Evolutionary conservation across 2,797 vertebrate genomes (phyloP).

Genomic region (Sparidentex hasta): DNA sequence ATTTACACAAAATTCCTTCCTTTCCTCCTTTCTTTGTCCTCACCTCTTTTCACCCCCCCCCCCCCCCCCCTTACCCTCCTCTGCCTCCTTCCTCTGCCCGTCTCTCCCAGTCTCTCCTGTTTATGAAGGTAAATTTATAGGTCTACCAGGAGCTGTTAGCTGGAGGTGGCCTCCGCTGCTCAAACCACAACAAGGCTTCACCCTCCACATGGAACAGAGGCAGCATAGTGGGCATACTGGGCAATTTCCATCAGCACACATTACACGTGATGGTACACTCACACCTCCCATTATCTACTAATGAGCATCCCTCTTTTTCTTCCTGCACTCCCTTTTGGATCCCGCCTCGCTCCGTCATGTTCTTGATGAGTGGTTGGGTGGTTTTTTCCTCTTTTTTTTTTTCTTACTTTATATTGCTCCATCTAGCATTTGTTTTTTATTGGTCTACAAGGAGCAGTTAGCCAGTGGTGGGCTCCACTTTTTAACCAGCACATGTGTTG

Average conservation of each 20-base stretch:
- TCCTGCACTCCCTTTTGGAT: constrained; percentile 37
- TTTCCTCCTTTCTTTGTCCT: constrained; percentile 39
- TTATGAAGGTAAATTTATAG: constrained; percentile 88
- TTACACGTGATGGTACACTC: constrained; percentile 64
- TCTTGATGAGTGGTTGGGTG: constrained; percentile 52
- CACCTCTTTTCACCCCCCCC: constrained; percentile 31
- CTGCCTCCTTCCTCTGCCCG: constrained; percentile 65
- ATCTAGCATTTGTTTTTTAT: constrained; percentile 83
- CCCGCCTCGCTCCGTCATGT: constrained; percentile 47
- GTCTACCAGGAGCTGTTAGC: constrained; percentile 85
- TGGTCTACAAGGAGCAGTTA: constrained; percentile 81
- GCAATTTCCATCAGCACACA: constrained; percentile 66
- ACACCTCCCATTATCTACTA: constrained; percentile 75
- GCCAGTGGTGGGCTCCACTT: constrained; percentile 75
- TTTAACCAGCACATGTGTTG: constrained; percentile 79
- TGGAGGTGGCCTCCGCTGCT: constrained; percentile 81
- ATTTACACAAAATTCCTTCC: constrained; percentile 19
- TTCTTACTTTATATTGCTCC: constrained; percentile 72
- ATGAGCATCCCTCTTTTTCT: constrained; percentile 66
- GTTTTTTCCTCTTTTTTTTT: constrained; percentile 17
- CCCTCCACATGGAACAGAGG: constrained; percentile 71
- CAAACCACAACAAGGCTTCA: constrained; percentile 80
- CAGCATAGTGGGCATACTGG: constrained; percentile 68
- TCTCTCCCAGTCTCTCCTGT: constrained; percentile 76
- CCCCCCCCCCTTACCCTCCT: constrained; percentile 38